Percentiles rank a stretch among this genome's conserved stretches.
Conservation (phyloP, 2,888 invertebrate species). For the Cerastoderma edule region DNA sequence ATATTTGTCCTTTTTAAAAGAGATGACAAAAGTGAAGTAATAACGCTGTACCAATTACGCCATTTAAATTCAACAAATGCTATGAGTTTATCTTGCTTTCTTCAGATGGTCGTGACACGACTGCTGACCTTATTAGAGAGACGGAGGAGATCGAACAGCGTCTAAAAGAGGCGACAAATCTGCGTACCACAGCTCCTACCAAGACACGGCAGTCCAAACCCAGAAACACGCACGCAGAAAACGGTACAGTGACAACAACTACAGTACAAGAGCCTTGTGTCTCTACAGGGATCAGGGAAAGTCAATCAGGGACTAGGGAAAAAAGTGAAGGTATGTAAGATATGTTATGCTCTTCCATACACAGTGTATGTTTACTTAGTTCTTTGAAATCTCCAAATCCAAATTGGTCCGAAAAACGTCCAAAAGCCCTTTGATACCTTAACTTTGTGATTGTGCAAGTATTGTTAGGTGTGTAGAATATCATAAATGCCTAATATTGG, state of each 20-base stretch:
- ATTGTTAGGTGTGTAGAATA: no score
- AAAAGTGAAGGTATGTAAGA: slow-evolving; percentile 36
- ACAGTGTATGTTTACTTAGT: no score
- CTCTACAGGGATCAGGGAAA: not conserved
- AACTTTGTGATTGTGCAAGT: no score
- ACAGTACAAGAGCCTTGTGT: not conserved
- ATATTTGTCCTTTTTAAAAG: no score
- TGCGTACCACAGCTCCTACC: not conserved
- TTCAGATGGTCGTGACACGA: slow-evolving; percentile 55
- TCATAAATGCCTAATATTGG: no score
- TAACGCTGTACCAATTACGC: no score
- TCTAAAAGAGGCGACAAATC: slow-evolving; percentile 26
- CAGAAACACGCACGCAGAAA: not conserved
- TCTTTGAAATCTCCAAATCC: no score
- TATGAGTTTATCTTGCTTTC: no score
- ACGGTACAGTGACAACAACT: not conserved
- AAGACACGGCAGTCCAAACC: not conserved
- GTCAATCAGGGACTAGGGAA: not conserved
- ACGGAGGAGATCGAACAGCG: slow-evolving; percentile 61
- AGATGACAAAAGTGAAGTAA: no score
- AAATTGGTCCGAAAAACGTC: no score
- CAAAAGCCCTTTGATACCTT: no score
- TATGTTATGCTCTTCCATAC: not conserved
- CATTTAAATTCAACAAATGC: no score
- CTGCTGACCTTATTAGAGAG: slow-evolving; percentile 67